These are phyloP conservation scores for Drosophila infuscata DNA, from an alignment of 2,888 invertebrate species.

Conservation along the genomic window DNA sequence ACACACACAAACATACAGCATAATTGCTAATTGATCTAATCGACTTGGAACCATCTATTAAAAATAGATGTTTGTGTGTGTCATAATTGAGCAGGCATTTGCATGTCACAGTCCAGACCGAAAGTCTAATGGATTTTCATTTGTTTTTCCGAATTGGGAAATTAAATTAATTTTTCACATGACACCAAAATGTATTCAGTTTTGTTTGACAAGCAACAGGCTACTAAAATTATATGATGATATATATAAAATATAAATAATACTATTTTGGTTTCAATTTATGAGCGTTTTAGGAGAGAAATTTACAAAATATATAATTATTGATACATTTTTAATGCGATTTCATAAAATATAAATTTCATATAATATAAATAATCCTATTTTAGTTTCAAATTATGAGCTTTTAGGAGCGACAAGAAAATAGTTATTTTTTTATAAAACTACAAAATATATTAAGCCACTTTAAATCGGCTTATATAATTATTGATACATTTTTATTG, in stretches of 20 bases:
- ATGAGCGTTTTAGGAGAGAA: background rate
- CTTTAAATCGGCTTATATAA: no score
- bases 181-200: background rate
- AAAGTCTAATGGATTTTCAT: background rate
- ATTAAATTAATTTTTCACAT: background rate
- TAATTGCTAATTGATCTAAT: slow-evolving; percentile 67
- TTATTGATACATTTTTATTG: background rate
- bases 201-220: background rate
- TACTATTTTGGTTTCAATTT: background rate
- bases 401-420: no score
- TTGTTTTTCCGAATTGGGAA: background rate
- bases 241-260: background rate
- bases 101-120: background rate
- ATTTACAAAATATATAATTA: background rate
- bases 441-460: no score
- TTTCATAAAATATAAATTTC: background rate
- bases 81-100: slow-evolving; percentile 54
- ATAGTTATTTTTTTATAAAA: no score
- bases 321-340: background rate
- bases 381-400: background rate
- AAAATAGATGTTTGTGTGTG: slow-evolving; percentile 46
- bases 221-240: background rate
- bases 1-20: slow-evolving; percentile 2
- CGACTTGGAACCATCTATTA: slow-evolving; percentile 59
- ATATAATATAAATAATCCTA: no score